Base-by-base conservation (phyloP, 2,113 vertebrate species). In the Malurus alboscapulatus region DNA sequence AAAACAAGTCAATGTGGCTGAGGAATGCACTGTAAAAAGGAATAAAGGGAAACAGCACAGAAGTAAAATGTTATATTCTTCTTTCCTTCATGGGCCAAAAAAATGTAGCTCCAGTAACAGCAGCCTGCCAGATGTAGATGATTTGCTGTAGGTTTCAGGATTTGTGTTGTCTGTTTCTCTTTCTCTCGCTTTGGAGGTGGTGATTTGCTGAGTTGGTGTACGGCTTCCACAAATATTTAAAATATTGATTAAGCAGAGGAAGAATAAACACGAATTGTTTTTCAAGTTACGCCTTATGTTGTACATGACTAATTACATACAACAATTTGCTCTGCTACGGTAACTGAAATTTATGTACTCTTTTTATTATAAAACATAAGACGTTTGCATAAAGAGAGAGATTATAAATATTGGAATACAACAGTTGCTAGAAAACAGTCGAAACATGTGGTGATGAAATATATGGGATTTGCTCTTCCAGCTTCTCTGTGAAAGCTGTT, bases 331-430 rank as follows among this genome's bases (percentile, higher is more conserved):
- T 81, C 75, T 94, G 92, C 90, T 88, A 84, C 25, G 26, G 95
- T 95, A 91, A 84, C 93, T 86, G 88, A 95, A 94, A 96, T 96
- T 94, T 96, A 96, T 95, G 95, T 96, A 94, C 94, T 91, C 84
- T 92, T 95, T 92, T 81, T 95, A 96, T 96, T 96, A 96, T 96
- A 93, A 94, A 96, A 92, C 94, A 93, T 94, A 96, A 96, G 94
- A 92, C 21, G 82, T 93, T 95, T 95, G 85, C 68, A 75, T 94
- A 90, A 95, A 95, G 87, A 92, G 72, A 76, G 78, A 83, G 93
- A 95, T 95, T 90, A 95, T 96, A 94, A 96, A 96, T 96, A 95
- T 65, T 95, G 90, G 87, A 96, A 88, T 88, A 83, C 68, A 92
- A 71, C 87, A 59, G 90, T 96, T 95, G 55, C 90, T 95, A 94